A percentile compares a stretch with the other conserved stretches of the same genome.
Evolutionary conservation across 2,113 vertebrate species (phyloP).

Genomic region (Hassar affinis): DNA sequence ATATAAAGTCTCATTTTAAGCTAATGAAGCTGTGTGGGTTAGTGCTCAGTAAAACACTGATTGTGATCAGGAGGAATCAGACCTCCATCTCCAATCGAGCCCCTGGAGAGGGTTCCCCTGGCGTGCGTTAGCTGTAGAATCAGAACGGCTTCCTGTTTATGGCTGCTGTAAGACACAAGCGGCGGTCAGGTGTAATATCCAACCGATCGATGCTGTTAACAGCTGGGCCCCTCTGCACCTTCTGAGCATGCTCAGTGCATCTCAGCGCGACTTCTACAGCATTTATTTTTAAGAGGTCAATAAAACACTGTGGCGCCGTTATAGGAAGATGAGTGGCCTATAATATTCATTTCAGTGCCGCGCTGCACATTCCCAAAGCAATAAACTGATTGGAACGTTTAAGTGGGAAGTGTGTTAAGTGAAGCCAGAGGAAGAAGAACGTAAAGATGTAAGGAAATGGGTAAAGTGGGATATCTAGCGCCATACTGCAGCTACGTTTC

Average conservation of each 20-base stretch:
- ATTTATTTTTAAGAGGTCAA: conserved; percentile 54
- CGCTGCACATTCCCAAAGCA: not conserved
- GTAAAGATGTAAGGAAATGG: not conserved
- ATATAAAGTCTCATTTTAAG: not conserved
- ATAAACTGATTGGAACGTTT: not conserved
- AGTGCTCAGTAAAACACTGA: conserved; percentile 45
- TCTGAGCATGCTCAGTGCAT: conserved; percentile 35
- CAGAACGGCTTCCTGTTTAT: conserved; percentile 57
- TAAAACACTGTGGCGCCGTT: conserved; percentile 57
- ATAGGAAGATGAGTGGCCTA: conserved; percentile 54
- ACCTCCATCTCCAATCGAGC: conserved; percentile 60
- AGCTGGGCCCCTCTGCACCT: conserved; percentile 51
- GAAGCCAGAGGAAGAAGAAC: not conserved
- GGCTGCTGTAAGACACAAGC: conserved; percentile 53
- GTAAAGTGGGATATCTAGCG: not conserved
- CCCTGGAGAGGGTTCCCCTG: conserved; percentile 59
- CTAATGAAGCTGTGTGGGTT: conserved; percentile 21
- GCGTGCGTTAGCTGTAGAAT: conserved; percentile 58
- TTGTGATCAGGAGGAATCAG: conserved; percentile 43
- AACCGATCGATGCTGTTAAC: conserved; percentile 64
- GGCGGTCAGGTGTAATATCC: conserved; percentile 52
- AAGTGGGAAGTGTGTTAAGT: not conserved
- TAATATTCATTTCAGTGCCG: conserved; percentile 61
- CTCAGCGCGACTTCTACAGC: conserved; percentile 34
- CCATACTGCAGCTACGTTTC: not conserved